Base-by-base conservation (phyloP, 1,140 invertebrate genomes). In the Apocrypta bakeri region DNA sequence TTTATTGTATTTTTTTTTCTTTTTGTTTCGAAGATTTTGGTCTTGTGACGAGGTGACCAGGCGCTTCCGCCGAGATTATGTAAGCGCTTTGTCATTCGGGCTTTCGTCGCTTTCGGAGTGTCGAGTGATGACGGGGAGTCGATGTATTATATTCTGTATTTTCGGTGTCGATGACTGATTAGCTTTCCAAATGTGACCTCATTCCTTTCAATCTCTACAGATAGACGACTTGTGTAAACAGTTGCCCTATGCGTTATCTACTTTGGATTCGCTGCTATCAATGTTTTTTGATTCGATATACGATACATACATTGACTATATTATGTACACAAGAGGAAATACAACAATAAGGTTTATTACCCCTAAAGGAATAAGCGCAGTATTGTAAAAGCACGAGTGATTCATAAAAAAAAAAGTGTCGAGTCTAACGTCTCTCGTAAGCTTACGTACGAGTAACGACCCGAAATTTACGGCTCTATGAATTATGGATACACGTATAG, bases 401-500 rank as follows among this genome's bases (percentile, higher is more conserved):
- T 56, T 66, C 64, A 29, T 66, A 66, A 66, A 66, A 64, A 66
- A 66, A 64, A 42, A 40, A 68, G 63, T 63, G 33, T 40, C 14
- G 42, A 76, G 11, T 6, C 11, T 7, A 64, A n/a, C 61, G 1
- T 29, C 24, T 29, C 24, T 63, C 56, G 9, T 66, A 27, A 66
- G 6, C 48, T 25, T n/a, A 0, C n/a, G 21, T 17, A 2, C n/a
- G 64, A n/a, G n/a, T 31, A 61, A 63, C 31, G 33, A 64, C 48
- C 48, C 11, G 17, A 61, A 61, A 75, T 75, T 61, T 75, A 61
- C 56, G 33, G 6, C 14, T 75, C 56, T 75, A 75, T 61, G 25
- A 56, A 75, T 75, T 56, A 75, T 61, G 73, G 25, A 56, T 74
- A n/a, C 48, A 61, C 56, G 73, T n/a, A n/a, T n/a, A n/a, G n/a